Evolutionary conservation across 1,140 invertebrate genomes (phyloP).

Genomic region (Drosophila aff.): DNA sequence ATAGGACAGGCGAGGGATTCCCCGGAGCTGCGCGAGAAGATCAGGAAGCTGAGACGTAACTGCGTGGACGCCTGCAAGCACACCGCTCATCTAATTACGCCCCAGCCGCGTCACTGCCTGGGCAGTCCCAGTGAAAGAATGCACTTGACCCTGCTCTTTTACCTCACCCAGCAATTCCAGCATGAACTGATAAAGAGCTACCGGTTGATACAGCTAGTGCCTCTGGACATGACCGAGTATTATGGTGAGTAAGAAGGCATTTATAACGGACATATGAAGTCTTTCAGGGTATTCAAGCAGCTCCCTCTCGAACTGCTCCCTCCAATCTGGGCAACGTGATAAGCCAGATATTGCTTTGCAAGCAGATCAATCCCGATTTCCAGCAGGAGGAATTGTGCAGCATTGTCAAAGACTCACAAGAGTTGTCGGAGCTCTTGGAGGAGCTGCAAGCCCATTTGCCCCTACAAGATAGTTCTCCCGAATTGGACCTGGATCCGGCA

Average conservation of each 20-base stretch:
- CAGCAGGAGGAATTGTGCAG: conserved; percentile 95
- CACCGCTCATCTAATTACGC: conserved; percentile 92
- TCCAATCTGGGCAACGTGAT: conserved; percentile 95
- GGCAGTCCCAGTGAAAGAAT: conserved; percentile 51
- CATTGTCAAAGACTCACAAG: conserved; percentile 93
- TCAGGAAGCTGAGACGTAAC: conserved; percentile 91
- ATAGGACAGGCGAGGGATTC: conserved; percentile 93
- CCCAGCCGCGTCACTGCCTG: conserved; percentile 85
- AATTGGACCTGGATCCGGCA: conserved; percentile 21
- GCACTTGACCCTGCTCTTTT: conserved; percentile 93
- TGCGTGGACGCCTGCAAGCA: conserved; percentile 94
- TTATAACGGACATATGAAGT: too few relatives aligned
- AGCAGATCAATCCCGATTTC: conserved; percentile 95
- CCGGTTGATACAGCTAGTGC: conserved; percentile 92
- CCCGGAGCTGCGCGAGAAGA: conserved; percentile 94
- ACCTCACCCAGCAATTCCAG: conserved; percentile 93
- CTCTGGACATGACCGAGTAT: conserved; percentile 95
- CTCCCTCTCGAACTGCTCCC: conserved; percentile 94
- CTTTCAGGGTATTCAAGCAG: not conserved
- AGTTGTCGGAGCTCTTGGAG: conserved; percentile 90
- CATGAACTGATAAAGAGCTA: conserved; percentile 94
- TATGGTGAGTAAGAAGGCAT: conserved; percentile 89
- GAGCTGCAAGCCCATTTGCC: conserved; percentile 95
- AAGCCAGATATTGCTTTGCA: conserved; percentile 94
- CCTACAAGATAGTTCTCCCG: conserved; percentile 84